A percentile compares a stretch with the other conserved stretches of the same genome.
These are phyloP conservation scores for Amphiura filiformis DNA, from an alignment of 35 echinoderm and acorn worm genomes.

Conservation along the genomic window DNA sequence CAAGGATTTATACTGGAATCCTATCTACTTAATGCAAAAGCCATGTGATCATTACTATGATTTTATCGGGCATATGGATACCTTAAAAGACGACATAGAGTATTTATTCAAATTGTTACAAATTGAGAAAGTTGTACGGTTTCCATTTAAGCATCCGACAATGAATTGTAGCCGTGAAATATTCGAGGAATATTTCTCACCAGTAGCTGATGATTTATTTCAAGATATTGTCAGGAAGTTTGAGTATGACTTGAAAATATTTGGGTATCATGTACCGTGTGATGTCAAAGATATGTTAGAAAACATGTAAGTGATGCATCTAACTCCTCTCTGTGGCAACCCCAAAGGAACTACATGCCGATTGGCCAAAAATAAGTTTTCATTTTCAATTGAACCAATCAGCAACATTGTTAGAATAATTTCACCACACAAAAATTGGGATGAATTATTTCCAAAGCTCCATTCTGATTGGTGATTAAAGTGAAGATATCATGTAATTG, in stretches of 20 bases:
- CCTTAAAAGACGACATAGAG: neutral
- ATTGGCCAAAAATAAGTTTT: too few relatives aligned
- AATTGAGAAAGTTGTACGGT: neutral
- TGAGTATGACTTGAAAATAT: neutral
- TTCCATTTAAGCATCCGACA: neutral
- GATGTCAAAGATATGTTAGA: neutral
- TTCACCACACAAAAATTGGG: too few relatives aligned
- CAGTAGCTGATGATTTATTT: neutral
- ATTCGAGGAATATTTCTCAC: neutral
- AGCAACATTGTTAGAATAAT: too few relatives aligned
- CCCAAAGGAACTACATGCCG: too few relatives aligned
- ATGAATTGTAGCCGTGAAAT: neutral
- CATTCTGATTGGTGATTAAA: too few relatives aligned
- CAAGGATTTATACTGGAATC: neutral
- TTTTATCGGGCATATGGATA: neutral
- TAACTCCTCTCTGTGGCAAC: too few relatives aligned
- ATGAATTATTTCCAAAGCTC: too few relatives aligned
- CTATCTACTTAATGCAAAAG: neutral
- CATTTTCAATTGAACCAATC: too few relatives aligned
- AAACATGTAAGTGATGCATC: too few relatives aligned
- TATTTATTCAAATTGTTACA: neutral
- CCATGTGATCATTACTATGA: neutral
- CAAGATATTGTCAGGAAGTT: neutral
- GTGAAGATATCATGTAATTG: too few relatives aligned
- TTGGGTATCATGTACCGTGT: neutral